Evolutionary conservation across 2,888 invertebrate species (phyloP), one percentile per base, ranked within the genome.

Genomic region (Drosophila anceps): DNA sequence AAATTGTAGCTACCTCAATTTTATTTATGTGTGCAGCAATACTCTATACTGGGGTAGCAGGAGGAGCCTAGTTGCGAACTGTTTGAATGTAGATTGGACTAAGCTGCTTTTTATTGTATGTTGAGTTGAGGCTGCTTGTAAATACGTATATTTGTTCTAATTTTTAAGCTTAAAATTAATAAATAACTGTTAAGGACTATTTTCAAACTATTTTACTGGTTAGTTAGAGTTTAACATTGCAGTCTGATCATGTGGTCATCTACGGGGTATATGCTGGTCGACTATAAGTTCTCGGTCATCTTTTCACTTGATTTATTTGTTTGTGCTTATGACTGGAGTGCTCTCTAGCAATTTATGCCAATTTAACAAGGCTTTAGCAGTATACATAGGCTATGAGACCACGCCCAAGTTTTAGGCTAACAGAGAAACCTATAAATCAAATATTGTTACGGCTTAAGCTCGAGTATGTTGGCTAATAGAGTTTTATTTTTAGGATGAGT

Each of bases 221-320:
- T 29, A 29, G 10, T n/a, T 29, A 10, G n/a, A 29, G 10, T 1
- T 7, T 10, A 2, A 27, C 4, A 15, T 15, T 5, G 46, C n/a
- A n/a, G 9, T 1, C 4, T 13, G 12, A 4, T 0, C 18, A 31
- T 12, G 12, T 3, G 9, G 18, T 6, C 8, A 31, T 50, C 7
- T 20, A 18, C 41, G 41, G 62, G 60, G 69, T 66, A 79, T 64
- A 29, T 41, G 15, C 9, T 10, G 37, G 80, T 51, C 29, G 35
- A 31, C 12, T 27, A 12, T 2, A 15, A 12, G 2, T n/a, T 51
- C 12, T 27, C n/a, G 10, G 15, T 48, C 12, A 6, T 8, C 48
- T 10, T 27, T 50, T 48, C 15, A 27, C 15, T 75, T 84, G 84
- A 84, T 89, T 84, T 84, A 84, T 84, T 87, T 87, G 90, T 81